These are phyloP conservation scores for Neopelma chrysocephalum DNA, from an alignment of 2,797 vertebrate species.

Conservation along the genomic window DNA sequence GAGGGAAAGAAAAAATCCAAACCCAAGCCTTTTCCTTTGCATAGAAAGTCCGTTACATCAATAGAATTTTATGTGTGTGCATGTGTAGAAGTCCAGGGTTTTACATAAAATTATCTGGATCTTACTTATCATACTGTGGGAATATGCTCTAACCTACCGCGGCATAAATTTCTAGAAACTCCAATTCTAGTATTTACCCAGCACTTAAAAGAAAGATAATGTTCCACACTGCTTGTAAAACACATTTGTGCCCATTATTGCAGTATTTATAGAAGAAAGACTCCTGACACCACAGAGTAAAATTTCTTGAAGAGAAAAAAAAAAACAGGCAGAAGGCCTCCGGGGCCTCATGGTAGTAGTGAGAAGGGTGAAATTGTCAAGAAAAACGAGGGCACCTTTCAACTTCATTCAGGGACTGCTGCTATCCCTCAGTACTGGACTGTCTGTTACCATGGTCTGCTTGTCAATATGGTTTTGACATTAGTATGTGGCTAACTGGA, in stretches of 20 bases:
- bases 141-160: background rate
- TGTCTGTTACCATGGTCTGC: background rate
- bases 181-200: background rate
- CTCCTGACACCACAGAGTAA: background rate
- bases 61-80: background rate
- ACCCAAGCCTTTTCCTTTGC: background rate
- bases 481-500: background rate
- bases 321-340: background rate
- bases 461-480: background rate
- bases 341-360: background rate
- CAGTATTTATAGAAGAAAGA: background rate
- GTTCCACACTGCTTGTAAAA: background rate
- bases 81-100: background rate
- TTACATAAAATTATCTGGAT: background rate
- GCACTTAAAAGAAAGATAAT: background rate
- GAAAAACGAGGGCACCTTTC: rapidly evolving
- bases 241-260: background rate
- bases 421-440: background rate
- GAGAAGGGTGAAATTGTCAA: background rate
- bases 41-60: background rate
- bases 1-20: background rate
- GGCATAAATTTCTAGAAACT: background rate
- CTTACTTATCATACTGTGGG: background rate
- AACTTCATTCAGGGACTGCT: background rate
- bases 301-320: background rate